Evolutionary conservation across 1,140 invertebrate genomes (phyloP).

Genomic region (Caerostris extrusa): DNA sequence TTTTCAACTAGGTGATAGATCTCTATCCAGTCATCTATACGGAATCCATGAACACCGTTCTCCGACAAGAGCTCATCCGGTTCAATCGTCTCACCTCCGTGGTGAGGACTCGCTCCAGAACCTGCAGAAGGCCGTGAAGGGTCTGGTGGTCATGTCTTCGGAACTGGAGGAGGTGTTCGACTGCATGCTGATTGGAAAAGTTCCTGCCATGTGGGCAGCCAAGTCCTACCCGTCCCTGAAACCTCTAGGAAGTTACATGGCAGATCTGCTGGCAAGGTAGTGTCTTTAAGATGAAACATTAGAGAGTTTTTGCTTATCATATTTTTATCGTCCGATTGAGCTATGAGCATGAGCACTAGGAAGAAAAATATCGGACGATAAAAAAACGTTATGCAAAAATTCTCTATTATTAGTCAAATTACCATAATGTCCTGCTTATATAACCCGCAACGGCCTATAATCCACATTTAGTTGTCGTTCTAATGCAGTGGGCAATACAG

Average conservation of each 20-base stretch:
- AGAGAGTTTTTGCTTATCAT: too few relatives aligned
- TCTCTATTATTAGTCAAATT: too few relatives aligned
- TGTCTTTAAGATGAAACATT: too few relatives aligned
- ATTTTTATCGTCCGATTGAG: too few relatives aligned
- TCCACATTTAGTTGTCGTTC: too few relatives aligned
- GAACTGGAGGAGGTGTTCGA: slow-evolving; percentile 83
- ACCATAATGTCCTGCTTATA: too few relatives aligned
- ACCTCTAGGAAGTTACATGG: slow-evolving; percentile 83
- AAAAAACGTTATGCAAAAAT: too few relatives aligned
- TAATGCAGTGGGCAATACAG: too few relatives aligned
- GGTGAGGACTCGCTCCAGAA: slow-evolving; percentile 82
- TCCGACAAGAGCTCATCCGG: slow-evolving; percentile 84
- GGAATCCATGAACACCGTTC: slow-evolving; percentile 84
- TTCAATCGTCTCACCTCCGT: slow-evolving; percentile 82
- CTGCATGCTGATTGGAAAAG: slow-evolving; percentile 83
- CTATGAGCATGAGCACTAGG: too few relatives aligned
- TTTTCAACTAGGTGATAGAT: slow-evolving; percentile 84
- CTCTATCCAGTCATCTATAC: slow-evolving; percentile 85
- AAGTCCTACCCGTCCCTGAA: slow-evolving; percentile 84
- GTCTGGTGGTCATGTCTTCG: slow-evolving; percentile 84
- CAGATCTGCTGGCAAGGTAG: slow-evolving; percentile 82
- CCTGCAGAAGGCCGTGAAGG: slow-evolving; percentile 83
- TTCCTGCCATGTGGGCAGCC: slow-evolving; percentile 82
- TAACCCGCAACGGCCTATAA: too few relatives aligned
- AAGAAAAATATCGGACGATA: too few relatives aligned